These are phyloP conservation scores for Notiomystis cincta DNA, from an alignment of 2,113 vertebrate species.

Conservation along the genomic window DNA sequence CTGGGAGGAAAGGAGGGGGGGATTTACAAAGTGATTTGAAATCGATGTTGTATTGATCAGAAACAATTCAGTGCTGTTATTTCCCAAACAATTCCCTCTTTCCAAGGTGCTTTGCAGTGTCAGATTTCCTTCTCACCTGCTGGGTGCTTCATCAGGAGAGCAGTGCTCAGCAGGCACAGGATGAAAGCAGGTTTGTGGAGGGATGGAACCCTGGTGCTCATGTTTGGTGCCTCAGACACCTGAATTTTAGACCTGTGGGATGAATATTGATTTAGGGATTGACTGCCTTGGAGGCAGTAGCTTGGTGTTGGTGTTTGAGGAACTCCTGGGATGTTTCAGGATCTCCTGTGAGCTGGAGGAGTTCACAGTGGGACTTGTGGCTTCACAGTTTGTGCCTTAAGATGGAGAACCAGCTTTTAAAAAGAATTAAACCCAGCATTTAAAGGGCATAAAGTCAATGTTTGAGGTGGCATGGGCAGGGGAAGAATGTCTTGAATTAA, in stretches of 20 bases:
- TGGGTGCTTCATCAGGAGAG: fast-evolving
- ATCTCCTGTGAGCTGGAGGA: neutral
- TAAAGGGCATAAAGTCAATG: neutral
- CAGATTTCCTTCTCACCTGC: neutral
- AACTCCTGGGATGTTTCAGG: neutral
- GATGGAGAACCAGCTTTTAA: neutral
- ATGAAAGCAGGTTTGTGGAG: neutral
- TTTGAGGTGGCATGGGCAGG: neutral
- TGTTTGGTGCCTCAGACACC: fast-evolving
- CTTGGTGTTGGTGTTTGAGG: neutral
- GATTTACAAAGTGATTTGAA: neutral
- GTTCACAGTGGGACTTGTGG: neutral
- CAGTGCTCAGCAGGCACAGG: neutral
- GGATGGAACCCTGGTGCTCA: neutral
- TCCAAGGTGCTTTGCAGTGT: neutral
- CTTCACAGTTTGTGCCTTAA: neutral
- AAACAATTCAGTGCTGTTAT: neutral
- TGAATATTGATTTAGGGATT: neutral
- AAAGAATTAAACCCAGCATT: neutral
- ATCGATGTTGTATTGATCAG: neutral
- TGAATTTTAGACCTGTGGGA: neutral
- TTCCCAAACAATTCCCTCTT: neutral
- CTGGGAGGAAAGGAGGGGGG: neutral
- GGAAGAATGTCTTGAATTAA: neutral
- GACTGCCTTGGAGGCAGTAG: neutral